Evolutionary conservation across 2,888 invertebrate species (phyloP).

Genomic region (Phengaris arion): DNA sequence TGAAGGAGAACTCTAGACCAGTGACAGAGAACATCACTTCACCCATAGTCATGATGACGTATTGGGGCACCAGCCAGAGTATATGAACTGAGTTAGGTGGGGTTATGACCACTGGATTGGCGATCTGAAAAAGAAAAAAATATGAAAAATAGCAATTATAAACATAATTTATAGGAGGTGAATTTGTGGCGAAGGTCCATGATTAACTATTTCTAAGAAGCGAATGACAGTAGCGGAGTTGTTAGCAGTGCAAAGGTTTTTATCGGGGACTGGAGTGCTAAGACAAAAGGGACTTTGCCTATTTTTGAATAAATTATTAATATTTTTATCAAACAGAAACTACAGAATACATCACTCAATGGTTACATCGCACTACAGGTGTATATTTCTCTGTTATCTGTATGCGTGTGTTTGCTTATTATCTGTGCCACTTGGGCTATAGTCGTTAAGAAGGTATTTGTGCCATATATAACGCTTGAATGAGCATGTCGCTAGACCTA

Average conservation of each 20-base stretch:
- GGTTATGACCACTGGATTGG: slow-evolving; percentile 74
- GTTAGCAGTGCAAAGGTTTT: too few species aligned
- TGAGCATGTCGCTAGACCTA: background rate
- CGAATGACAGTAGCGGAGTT: too few species aligned
- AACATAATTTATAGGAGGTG: too few species aligned
- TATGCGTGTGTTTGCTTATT: background rate
- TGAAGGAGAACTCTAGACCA: slow-evolving; percentile 96
- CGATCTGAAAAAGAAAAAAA: slow-evolving; percentile 47
- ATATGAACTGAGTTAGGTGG: slow-evolving; percentile 88
- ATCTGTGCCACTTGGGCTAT: slow-evolving; percentile 4
- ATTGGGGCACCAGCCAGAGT: slow-evolving; percentile 94
- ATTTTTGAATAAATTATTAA: too few species aligned
- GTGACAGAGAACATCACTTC: slow-evolving; percentile 98
- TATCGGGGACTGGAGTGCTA: too few species aligned
- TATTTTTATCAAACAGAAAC: too few species aligned
- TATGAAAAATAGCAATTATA: background rate
- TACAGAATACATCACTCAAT: too few species aligned
- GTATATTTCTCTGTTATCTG: background rate
- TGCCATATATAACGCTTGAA: background rate
- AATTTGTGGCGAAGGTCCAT: too few species aligned
- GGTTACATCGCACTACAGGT: too few species aligned
- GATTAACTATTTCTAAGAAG: too few species aligned
- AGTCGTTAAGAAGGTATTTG: slow-evolving; percentile 4
- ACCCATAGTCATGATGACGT: slow-evolving; percentile 92
- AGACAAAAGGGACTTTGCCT: too few species aligned